Evolutionary conservation across 2,888 invertebrate species (phyloP).

Genomic region (Phanerotoma sp.): DNA sequence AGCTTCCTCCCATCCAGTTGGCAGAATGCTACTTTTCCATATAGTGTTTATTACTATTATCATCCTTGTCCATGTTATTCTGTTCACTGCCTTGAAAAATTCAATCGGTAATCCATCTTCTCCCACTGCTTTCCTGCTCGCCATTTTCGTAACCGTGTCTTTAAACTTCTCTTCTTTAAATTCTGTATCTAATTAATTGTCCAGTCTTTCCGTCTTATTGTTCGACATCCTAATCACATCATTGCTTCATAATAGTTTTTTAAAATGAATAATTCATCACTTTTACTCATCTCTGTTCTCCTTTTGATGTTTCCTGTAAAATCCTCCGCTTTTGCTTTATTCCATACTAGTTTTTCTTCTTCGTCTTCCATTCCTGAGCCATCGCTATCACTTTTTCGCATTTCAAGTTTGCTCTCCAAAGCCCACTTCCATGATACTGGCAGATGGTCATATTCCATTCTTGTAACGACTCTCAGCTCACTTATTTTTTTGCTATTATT

Average conservation of each 20-base stretch:
- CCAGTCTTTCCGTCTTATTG: too few species aligned
- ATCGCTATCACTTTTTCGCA: neutral
- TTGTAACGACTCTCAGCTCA: neutral
- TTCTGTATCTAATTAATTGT: neutral
- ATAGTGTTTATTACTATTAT: neutral
- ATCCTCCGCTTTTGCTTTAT: neutral
- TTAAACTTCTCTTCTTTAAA: neutral
- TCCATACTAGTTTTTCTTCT: neutral
- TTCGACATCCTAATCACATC: too few species aligned
- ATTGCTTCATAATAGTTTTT: too few species aligned
- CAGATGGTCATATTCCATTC: neutral
- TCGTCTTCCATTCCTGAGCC: too few species aligned
- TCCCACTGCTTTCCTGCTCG: neutral
- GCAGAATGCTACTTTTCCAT: neutral
- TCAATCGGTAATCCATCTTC: neutral
- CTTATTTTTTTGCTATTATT: neutral
- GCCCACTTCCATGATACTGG: neutral
- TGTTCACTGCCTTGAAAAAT: neutral
- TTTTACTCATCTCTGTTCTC: neutral
- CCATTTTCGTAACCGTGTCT: neutral
- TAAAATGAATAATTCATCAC: too few species aligned
- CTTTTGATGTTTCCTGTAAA: neutral
- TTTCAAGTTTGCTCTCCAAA: neutral
- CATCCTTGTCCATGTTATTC: neutral
- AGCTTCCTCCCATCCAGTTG: slow-evolving; percentile 7